Percentiles rank a stretch among this genome's conserved stretches.
Evolutionary conservation across 92 coral and sea anemone genomes (phyloP).

Genomic region (Umimayanthus chanpuru): DNA sequence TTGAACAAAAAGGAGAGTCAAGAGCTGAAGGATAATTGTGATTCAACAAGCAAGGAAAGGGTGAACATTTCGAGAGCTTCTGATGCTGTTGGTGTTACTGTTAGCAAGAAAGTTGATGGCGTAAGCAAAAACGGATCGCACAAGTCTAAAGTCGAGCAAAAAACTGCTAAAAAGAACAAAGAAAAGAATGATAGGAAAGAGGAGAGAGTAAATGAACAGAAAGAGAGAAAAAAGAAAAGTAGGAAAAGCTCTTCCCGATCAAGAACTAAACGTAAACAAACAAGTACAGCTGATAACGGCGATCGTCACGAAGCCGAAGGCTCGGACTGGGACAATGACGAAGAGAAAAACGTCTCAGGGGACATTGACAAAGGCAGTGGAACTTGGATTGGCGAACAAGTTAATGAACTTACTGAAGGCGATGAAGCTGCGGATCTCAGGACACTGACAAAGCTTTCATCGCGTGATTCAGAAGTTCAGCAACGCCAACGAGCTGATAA

Average conservation of each 20-base stretch:
- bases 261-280: conserved; percentile 24
- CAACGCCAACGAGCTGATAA: not conserved
- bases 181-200: conserved; percentile 30
- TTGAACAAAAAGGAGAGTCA: conserved; percentile 46
- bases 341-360: not conserved
- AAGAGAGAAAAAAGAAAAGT: conserved; percentile 45
- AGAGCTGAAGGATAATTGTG: conserved; percentile 37
- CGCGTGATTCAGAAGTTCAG: not conserved
- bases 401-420: not conserved
- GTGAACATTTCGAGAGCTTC: not conserved
- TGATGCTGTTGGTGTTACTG: conserved; percentile 13
- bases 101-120: conserved; percentile 11
- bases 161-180: conserved; percentile 18
- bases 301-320: conserved; percentile 33
- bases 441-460: not conserved
- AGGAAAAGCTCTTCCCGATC: conserved; percentile 20
- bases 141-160: conserved; percentile 20
- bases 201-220: conserved; percentile 34
- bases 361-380: not conserved
- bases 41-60: conserved; percentile 35
- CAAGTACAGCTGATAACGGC: conserved; percentile 19
- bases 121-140: conserved; percentile 8
- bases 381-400: not conserved
- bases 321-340: conserved; percentile 41
- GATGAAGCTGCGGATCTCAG: not conserved